phyloP scores from a whole-genome alignment of 2,888 invertebrate species.

The Orthosia incerta region DNA sequence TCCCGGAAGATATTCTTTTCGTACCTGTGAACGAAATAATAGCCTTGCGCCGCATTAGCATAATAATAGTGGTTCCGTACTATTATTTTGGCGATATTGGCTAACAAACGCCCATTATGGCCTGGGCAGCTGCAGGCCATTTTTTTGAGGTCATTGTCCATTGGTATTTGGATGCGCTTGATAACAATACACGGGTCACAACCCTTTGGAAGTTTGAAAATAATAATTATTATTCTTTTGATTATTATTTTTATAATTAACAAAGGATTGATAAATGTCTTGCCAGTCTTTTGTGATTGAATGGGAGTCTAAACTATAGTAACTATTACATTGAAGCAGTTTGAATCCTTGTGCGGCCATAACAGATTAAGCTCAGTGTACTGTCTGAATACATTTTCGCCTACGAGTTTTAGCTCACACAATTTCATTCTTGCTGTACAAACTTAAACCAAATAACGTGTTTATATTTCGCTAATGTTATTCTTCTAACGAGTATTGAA shows the following conservation, averaged over 20 bases:
- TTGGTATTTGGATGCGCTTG: slow-evolving; percentile 80
- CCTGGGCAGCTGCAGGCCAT: slow-evolving; percentile 84
- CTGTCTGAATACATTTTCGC: slow-evolving; percentile 41
- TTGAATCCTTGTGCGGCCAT: slow-evolving; percentile 31
- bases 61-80: slow-evolving; percentile 85
- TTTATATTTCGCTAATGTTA: slow-evolving; percentile 9
- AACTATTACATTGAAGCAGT: slow-evolving; percentile 12
- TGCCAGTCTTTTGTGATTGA: slow-evolving; percentile 28
- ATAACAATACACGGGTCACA: slow-evolving; percentile 77
- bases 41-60: slow-evolving; percentile 86
- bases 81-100: slow-evolving; percentile 87
- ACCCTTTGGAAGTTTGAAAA: slow-evolving; percentile 70
- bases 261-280: slow-evolving; percentile 37
- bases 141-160: slow-evolving; percentile 85
- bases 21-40: slow-evolving; percentile 88
- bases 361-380: slow-evolving; percentile 24
- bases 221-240: slow-evolving; percentile 54
- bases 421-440: slow-evolving; percentile 18
- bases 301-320: slow-evolving; percentile 21
- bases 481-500: neutral
- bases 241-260: slow-evolving; percentile 56
- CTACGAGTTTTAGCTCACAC: slow-evolving; percentile 41
- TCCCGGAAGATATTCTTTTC: slow-evolving; percentile 80
- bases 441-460: slow-evolving; percentile 22
- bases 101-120: slow-evolving; percentile 83